A percentile compares a stretch with the other conserved stretches of the same genome.
Evolutionary conservation across 2,888 invertebrate species (phyloP).

Genomic region (Elegia similella): DNA sequence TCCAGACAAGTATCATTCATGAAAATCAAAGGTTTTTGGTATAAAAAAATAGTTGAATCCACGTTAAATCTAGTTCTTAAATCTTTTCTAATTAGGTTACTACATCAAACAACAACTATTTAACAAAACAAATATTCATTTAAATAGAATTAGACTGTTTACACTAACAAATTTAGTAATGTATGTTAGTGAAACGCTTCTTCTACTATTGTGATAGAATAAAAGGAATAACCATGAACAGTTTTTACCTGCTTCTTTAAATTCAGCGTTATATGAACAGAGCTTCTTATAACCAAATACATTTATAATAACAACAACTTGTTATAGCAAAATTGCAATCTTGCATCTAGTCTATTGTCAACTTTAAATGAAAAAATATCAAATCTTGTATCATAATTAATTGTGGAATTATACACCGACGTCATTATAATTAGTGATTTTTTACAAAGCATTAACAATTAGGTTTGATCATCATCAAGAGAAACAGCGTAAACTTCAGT

Average conservation of each 20-base stretch:
- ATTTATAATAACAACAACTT: no score
- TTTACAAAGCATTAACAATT: neutral
- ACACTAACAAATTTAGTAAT: no score
- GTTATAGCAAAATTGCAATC: neutral
- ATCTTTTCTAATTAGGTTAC: no score
- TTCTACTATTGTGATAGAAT: neutral
- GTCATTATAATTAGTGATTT: neutral
- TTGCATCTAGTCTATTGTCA: neutral
- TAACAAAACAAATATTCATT: no score
- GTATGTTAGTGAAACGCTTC: no score
- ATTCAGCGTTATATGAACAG: neutral
- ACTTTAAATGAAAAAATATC: neutral
- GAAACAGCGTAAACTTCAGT: neutral
- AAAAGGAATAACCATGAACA: neutral
- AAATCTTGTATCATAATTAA: constrained; percentile 1
- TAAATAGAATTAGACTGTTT: no score
- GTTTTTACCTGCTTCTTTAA: neutral
- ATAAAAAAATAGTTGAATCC: no score
- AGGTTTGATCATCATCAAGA: neutral
- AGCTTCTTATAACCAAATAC: no score
- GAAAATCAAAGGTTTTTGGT: no score
- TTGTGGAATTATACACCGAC: neutral
- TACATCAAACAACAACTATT: no score
- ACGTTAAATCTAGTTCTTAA: no score
- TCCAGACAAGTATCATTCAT: neutral